Base-by-base conservation (phyloP, 2,888 invertebrate species). In the Lampropteryx suffumata region DNA sequence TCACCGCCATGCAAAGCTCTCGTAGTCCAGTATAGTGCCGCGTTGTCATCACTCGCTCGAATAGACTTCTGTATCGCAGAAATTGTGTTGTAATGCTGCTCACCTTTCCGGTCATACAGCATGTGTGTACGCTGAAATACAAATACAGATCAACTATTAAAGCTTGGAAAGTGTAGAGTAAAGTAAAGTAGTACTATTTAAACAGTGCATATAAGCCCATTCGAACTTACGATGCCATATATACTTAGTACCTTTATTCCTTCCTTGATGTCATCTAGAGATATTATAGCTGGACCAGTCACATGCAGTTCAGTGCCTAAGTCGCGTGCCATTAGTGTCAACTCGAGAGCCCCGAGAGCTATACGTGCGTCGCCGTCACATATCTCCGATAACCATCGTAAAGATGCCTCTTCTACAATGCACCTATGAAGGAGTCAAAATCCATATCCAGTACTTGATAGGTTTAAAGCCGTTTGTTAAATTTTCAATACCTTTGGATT, bases 21-120 rank as follows among this genome's bases (percentile, higher is more conserved):
- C 1, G 95, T 93, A 1, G 95, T 90, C 96, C 96, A 97, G 73
- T 96, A 96, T 29, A 97, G 79, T 9, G 96, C 93, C 1, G 96
- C 96, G 79, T 94, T 95, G 55, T 93, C 94, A 75, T 96, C 95
- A 11, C 95, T 93, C 0, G 96, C 96, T 61, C 96, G 91, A 41
- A 97, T 94, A 0, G 96, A 95, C 79, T 97, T 96, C 69, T 96
- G 96, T 61, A 96, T 84, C 0, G 96, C 96, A 1, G 96, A 96
- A 64, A 95, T 94, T 29, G 93, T 92, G 74, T 96, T 95, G 78
- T 96, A 96, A 79, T 96, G 96, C 70, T 96, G 95, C 40, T 96
- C 96, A 6, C 96, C 96, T 75, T 92, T 92, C 46, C 92, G 91
- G 73, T 96, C 96, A 76, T 96, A 96, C 28, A 95, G 71, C 75